Evolutionary conservation across 2,797 vertebrate species (phyloP), one percentile per base, ranked within the genome.

Genomic region (Botia almorhae): DNA sequence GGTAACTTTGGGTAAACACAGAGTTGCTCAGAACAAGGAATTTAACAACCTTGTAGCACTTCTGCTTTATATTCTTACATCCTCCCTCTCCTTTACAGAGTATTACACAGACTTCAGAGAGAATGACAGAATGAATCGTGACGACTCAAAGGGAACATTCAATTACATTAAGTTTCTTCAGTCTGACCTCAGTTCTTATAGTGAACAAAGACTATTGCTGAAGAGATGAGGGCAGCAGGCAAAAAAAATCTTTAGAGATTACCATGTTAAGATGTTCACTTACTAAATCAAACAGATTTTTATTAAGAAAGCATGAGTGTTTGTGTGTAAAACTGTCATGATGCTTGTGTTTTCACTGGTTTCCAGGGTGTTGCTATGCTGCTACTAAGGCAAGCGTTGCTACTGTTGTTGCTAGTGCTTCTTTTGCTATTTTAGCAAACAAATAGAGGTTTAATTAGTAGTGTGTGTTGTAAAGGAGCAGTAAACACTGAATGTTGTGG

Each of bases 141-240:
- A 73, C 29, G n/a, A 39, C 60, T 70, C 72, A 16, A 63, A 74
- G 21, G 39, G 53, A 77, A 81, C 79, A 80, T 84, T 79, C 33
- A 78, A 81, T 85, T 80, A 83, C 65, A 74, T 71, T 26, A 64
- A 23, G 46, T 72, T 76, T 74, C 55, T 81, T 56, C 73, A 70
- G 61, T 79, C 61, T 79, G 64, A 82, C 78, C 74, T 81, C 33
- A 64, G 46, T 67, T 78, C 64, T 64, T 61, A 68, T 64, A 63
- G 26, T 12, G 58, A 78, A 69, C 46, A 76, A 61, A 55, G 33
- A 55, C 19, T 33, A 39, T 12, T 77, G 50, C 64, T 69, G 7
- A 69, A 50, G 75, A 81, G 64, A 69, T 63, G 19, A 72, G 68
- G 4, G 67, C 64, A 61, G 36, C 43, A 61, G 10, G 48, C 29